Conservation (phyloP, 2,113 vertebrate species). For the Elachura formosa region DNA sequence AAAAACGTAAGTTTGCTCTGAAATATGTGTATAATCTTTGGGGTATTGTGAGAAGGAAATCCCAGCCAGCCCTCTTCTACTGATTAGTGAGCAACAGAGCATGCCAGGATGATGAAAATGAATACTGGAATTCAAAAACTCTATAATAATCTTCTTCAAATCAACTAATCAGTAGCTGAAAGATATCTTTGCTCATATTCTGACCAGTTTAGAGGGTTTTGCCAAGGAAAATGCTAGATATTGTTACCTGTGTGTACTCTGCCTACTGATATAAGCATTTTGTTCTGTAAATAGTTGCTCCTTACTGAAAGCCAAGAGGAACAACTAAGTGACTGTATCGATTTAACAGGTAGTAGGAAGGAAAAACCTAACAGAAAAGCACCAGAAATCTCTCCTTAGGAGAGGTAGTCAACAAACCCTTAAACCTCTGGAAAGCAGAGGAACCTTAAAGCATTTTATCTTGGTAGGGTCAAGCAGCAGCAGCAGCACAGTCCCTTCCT, state of each 20-base stretch:
- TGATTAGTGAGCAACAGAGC: not conserved
- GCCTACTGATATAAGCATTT: not conserved
- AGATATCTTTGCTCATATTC: no score
- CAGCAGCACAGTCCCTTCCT: not conserved
- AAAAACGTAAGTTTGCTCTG: not conserved
- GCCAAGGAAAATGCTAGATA: not conserved
- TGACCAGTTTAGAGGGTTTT: not conserved
- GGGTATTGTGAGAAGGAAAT: not conserved
- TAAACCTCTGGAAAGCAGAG: not conserved
- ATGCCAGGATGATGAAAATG: not conserved
- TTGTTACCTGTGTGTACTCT: not conserved
- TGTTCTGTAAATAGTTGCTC: not conserved
- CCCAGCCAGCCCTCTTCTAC: not conserved
- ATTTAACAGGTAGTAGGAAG: not conserved
- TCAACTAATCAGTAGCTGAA: not conserved
- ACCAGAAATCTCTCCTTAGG: not conserved
- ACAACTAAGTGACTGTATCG: accelerated
- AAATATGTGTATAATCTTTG: not conserved
- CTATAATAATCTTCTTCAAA: not conserved
- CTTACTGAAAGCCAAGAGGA: not conserved
- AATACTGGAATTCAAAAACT: not conserved
- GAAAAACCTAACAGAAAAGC: not conserved
- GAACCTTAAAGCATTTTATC: not conserved
- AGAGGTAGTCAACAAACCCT: not conserved
- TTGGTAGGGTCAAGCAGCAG: no score